phyloP scores from a whole-genome alignment of 2,113 vertebrate species.

The Echinops telfairi region DNA sequence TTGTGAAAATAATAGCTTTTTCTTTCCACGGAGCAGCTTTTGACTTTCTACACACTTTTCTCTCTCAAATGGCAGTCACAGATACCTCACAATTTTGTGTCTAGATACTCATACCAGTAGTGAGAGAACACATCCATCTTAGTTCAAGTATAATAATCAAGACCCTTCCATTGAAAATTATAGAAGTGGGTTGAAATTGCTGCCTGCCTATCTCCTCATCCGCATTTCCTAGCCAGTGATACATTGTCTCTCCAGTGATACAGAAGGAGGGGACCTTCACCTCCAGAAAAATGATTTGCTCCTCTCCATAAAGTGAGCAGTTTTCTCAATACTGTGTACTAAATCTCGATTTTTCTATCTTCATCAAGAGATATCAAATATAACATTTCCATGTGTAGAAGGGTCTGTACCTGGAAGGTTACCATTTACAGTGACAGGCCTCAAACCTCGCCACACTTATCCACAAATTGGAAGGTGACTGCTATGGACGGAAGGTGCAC shows the following conservation, averaged over 20 bases:
- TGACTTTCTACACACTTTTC: background rate
- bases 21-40: background rate
- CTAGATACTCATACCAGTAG: no score
- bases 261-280: background rate
- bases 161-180: background rate
- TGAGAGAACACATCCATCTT: background rate
- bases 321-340: background rate
- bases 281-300: slow-evolving; percentile 5
- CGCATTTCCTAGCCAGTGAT: background rate
- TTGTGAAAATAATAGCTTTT: background rate
- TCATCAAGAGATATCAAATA: background rate
- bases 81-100: background rate
- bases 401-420: background rate
- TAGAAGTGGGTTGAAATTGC: background rate
- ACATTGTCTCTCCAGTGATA: background rate
- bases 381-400: background rate
- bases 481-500: background rate
- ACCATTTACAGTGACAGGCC: background rate
- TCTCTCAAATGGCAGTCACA: background rate
- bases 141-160: background rate
- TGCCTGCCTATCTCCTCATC: background rate
- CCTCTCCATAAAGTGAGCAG: background rate
- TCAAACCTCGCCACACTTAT: background rate
- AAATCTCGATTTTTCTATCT: background rate
- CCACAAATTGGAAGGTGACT: background rate